These are phyloP conservation scores for Eulithis prunata DNA, from an alignment of 2,888 invertebrate genomes.

Conservation along the genomic window DNA sequence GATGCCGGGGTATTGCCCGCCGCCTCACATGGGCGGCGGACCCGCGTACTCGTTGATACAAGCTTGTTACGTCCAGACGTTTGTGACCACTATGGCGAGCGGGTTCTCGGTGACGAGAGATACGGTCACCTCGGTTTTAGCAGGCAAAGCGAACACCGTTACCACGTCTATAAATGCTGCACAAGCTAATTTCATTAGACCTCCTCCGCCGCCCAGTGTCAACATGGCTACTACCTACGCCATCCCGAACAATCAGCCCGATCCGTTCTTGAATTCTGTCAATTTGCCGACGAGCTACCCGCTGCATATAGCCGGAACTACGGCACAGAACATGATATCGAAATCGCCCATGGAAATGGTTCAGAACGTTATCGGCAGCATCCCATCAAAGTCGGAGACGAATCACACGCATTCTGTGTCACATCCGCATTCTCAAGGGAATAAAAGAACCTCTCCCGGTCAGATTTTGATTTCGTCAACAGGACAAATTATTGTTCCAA, in stretches of 20 bases:
- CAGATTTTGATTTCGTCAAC: constrained; percentile 91
- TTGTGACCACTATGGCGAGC: constrained; percentile 85
- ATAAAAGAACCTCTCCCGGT: constrained; percentile 78
- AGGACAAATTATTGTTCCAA: constrained; percentile 89
- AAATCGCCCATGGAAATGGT: constrained; percentile 90
- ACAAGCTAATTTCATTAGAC: constrained; percentile 73
- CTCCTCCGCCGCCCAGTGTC: constrained; percentile 71
- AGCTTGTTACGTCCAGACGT: constrained; percentile 75
- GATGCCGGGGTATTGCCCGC: constrained; percentile 80
- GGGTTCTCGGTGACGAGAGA: constrained; percentile 91
- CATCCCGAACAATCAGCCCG: constrained; percentile 78
- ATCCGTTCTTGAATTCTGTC: constrained; percentile 77
- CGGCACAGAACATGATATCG: constrained; percentile 80
- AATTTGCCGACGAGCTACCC: constrained; percentile 77
- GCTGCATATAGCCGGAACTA: constrained; percentile 76
- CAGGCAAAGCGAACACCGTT: constrained; percentile 90
- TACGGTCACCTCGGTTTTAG: constrained; percentile 91
- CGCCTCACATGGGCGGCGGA: constrained; percentile 77
- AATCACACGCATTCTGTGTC: constrained; percentile 74
- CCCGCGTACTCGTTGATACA: constrained; percentile 75
- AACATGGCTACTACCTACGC: constrained; percentile 75
- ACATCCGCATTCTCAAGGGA: constrained; percentile 50
- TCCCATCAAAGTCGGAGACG: constrained; percentile 77
- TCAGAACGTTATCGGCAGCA: constrained; percentile 89
- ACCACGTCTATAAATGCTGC: constrained; percentile 90